phyloP scores from a whole-genome alignment of 2,797 vertebrate species.

The Acipenser transmontanus region DNA sequence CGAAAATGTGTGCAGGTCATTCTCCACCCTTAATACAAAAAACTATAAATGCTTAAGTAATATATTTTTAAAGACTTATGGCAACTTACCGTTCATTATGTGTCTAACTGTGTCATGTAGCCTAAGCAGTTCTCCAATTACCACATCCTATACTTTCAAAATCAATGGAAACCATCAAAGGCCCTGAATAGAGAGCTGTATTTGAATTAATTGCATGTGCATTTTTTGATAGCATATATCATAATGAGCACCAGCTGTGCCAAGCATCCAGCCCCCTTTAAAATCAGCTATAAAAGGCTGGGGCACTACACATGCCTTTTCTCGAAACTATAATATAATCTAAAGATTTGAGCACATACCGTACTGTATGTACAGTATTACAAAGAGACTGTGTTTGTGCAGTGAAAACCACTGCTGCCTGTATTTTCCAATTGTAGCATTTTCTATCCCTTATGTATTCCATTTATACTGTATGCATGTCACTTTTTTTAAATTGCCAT shows the following conservation, averaged over 20 bases:
- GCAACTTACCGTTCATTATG: neutral
- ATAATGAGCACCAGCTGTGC: conserved; percentile 84
- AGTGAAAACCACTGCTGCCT: conserved; percentile 5
- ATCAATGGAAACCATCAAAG: conserved; percentile 35
- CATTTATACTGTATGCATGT: too few relatives aligned
- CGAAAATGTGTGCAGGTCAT: too few relatives aligned
- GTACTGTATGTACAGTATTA: too few relatives aligned
- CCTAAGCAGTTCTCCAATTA: conserved; percentile 19
- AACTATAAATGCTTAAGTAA: too few relatives aligned
- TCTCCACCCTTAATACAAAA: too few relatives aligned
- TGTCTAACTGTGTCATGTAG: neutral
- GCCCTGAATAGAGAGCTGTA: conserved; percentile 65
- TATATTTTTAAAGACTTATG: too few relatives aligned
- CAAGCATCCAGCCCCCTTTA: conserved; percentile 83
- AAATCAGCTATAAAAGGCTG: conserved; percentile 79
- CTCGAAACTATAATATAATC: neutral
- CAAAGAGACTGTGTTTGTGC: too few relatives aligned
- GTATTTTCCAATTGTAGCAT: neutral
- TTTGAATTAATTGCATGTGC: conserved; percentile 90
- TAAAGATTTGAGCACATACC: too few relatives aligned
- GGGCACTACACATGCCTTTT: conserved; percentile 34
- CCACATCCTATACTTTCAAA: conserved; percentile 13
- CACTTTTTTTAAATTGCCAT: conserved; percentile 8
- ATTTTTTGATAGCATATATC: conserved; percentile 84
- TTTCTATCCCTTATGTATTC: too few relatives aligned